Evolutionary conservation across 2,113 vertebrate species (phyloP), one percentile per base, ranked within the genome.

Genomic region (Sander vitreus): DNA sequence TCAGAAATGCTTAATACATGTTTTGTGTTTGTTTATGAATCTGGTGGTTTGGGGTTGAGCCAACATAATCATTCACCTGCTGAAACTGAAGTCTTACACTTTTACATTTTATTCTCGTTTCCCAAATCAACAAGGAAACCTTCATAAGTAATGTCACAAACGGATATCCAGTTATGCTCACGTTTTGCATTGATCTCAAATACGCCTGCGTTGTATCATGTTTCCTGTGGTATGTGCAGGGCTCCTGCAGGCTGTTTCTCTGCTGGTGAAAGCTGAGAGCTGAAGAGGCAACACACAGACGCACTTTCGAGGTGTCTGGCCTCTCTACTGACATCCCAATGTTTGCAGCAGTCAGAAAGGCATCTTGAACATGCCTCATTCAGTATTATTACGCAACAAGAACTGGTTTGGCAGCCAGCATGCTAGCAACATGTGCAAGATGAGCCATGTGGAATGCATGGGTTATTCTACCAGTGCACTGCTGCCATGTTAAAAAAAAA

Each of bases 391-490:
- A 78, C 43, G 68, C 90, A 91, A 89, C 80, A 78, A 68, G 85
- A 95, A 95, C 94, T 66, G 90, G 93, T 92, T 92, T 86, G 90
- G 84, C 93, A 74, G 80, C 81, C 48, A 76, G 63, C 19, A 3
- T 79, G 66, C 36, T 12, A 70, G 81, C 78, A 87, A 85, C 84
- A 80, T 75, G 76, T 90, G 73, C 71, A 85, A 62, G 83, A 76
- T 78, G 84, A 67, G 88, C 78, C 82, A 78, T 54, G 81, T 84
- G 86, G 85, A 94, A 93, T 85, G 67, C 81, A 66, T 69, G 55
- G 72, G 71, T 76, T 65, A 30, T 14, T 86, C 65, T 60, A 60
- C 25, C 19, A 57, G 66, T 51, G 5, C 43, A 51, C 21, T 12
- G 21, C 15, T 59, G 51, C 53, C 43, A 30, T 23, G n/a, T 48